Evolutionary conservation across 2,113 vertebrate species (phyloP).

Genomic region (Carassius gibelio): DNA sequence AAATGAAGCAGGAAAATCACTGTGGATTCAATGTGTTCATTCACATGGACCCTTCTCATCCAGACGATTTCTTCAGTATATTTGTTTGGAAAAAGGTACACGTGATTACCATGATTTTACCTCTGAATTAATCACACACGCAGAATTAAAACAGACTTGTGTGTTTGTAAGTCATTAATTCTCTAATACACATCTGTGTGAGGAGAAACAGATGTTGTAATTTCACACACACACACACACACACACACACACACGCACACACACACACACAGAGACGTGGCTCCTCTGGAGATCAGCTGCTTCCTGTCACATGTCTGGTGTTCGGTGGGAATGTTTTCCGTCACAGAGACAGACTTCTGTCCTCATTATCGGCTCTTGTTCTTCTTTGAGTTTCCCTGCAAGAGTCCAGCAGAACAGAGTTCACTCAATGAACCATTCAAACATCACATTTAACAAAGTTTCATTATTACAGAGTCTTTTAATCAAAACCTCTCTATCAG

Average conservation of each 20-base stretch:
- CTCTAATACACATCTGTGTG: not conserved
- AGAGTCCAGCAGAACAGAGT: not conserved
- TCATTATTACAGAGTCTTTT: not conserved
- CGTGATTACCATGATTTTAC: not conserved
- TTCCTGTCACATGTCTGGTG: not conserved
- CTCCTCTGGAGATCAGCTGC: not conserved
- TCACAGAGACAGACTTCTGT: not conserved
- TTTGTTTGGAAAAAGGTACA: not conserved
- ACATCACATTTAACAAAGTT: not conserved
- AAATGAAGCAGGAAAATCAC: not conserved
- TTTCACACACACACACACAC: not conserved
- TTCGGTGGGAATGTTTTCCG: not conserved
- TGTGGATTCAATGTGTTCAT: not conserved
- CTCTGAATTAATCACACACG: not conserved
- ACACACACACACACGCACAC: not conserved
- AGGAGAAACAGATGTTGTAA: not conserved
- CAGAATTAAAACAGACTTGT: not conserved
- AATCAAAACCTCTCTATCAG: not conserved
- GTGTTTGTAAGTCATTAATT: not conserved
- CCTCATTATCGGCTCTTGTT: slow-evolving; percentile 88
- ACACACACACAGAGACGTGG: not conserved
- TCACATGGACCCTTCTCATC: not conserved
- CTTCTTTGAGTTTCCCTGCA: slow-evolving; percentile 93
- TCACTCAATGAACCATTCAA: not conserved
- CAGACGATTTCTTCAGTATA: not conserved